Percentiles rank a stretch among this genome's conserved stretches.
These are phyloP conservation scores for Ostrea denselamellosa DNA, from an alignment of 1,140 invertebrate genomes.

Conservation along the genomic window DNA sequence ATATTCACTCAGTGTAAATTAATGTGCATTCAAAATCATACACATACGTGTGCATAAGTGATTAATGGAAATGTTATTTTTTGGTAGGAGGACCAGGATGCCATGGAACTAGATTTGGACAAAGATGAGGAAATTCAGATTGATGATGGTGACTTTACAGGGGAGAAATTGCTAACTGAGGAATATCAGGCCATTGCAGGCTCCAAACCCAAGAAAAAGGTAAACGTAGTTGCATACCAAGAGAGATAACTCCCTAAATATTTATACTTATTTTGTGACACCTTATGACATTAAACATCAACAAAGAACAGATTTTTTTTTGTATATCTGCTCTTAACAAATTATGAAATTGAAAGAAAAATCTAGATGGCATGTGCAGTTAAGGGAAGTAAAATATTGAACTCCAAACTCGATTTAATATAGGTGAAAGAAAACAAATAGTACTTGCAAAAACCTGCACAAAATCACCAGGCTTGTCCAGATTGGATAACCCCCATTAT, in stretches of 20 bases:
- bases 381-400: no score
- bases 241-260: background rate
- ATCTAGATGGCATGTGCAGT: background rate
- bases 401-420: no score
- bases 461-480: no score
- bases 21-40: no score
- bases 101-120: constrained; percentile 81
- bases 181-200: constrained; percentile 72
- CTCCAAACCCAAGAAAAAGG: constrained; percentile 61
- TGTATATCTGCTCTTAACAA: no score
- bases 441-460: no score
- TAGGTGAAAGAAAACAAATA: no score
- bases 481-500: no score
- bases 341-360: background rate
- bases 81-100: constrained; percentile 79
- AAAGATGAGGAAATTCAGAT: constrained; percentile 78
- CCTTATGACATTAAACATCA: no score
- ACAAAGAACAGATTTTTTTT: no score
- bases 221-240: background rate
- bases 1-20: no score
- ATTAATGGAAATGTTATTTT: background rate
- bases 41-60: no score
- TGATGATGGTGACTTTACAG: constrained; percentile 75
- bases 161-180: constrained; percentile 78
- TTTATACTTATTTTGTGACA: background rate